These are phyloP conservation scores for Irena cyanogastra DNA, from an alignment of 2,113 vertebrate species.

Conservation along the genomic window DNA sequence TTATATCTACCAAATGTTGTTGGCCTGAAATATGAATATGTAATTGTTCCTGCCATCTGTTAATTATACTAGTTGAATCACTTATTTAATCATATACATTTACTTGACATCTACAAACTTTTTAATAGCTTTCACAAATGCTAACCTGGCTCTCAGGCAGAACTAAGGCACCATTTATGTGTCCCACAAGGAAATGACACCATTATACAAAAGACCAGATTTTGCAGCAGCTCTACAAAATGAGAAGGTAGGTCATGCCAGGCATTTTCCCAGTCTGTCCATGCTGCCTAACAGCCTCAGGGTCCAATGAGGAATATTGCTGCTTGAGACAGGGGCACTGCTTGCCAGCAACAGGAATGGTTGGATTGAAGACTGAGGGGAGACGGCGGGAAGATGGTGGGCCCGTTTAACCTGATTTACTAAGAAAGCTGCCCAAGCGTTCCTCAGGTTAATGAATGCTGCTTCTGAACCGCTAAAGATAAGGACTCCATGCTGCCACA, in stretches of 20 bases:
- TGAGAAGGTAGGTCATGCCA: background rate
- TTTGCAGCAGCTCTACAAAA: background rate
- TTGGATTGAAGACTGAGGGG: background rate
- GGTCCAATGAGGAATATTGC: background rate
- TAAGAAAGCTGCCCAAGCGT: background rate
- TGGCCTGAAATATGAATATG: conserved; percentile 75
- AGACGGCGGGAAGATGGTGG: background rate
- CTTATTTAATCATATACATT: conserved; percentile 73
- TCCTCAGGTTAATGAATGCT: background rate
- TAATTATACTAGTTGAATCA: conserved; percentile 76
- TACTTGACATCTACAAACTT: conserved; percentile 61
- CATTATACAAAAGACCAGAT: background rate
- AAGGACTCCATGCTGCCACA: background rate
- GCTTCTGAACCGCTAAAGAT: background rate
- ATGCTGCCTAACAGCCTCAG: background rate
- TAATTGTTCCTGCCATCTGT: conserved; percentile 79
- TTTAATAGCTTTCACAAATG: conserved; percentile 64
- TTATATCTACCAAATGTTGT: conserved; percentile 80
- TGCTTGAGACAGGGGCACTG: background rate
- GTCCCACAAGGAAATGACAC: background rate
- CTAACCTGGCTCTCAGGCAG: background rate
- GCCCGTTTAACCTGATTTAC: background rate
- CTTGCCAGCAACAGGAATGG: background rate
- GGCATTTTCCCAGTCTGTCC: background rate
- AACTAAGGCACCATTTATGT: background rate